Percentiles rank a stretch among this genome's conserved stretches.
Evolutionary conservation across 1,140 invertebrate species (phyloP).

Genomic region (Latrodectus geometricus): DNA sequence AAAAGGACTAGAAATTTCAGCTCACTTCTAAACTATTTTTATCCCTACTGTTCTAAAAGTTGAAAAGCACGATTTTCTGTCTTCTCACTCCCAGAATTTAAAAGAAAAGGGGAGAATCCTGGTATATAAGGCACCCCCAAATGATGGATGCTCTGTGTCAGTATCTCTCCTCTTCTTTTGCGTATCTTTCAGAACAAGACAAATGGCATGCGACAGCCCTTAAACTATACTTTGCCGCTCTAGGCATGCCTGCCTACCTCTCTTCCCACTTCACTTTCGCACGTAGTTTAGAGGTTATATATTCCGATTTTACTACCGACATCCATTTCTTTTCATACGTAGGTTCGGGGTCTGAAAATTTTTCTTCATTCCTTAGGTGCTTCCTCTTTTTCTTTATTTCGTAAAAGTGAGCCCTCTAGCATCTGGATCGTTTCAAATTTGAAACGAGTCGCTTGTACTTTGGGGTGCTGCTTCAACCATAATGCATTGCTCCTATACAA

Average conservation of each 20-base stretch:
- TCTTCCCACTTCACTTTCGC: constrained; percentile 2
- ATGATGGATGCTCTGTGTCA: constrained; percentile 36
- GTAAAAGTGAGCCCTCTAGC: no score
- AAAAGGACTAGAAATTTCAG: no score
- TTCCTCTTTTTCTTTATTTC: no score
- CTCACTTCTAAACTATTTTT: not conserved
- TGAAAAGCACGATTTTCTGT: not conserved
- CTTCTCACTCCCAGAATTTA: not conserved
- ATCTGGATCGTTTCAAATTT: not conserved
- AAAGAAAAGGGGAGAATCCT: not conserved
- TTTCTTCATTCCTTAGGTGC: not conserved
- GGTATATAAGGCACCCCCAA: not conserved
- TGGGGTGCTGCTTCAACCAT: no score
- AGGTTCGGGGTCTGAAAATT: not conserved
- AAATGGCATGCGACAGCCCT: constrained; percentile 36
- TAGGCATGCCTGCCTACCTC: not conserved
- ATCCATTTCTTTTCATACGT: not conserved
- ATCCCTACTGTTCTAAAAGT: not conserved
- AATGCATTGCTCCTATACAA: no score
- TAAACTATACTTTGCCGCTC: constrained; percentile 14
- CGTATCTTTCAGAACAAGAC: constrained; percentile 19
- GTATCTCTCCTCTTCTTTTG: constrained; percentile 9
- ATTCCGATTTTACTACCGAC: not conserved
- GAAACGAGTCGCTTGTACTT: no score
- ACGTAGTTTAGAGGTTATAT: constrained; percentile 46